Conservation (phyloP, 2,113 vertebrate genomes). For the Opisthocomus hoazin region DNA sequence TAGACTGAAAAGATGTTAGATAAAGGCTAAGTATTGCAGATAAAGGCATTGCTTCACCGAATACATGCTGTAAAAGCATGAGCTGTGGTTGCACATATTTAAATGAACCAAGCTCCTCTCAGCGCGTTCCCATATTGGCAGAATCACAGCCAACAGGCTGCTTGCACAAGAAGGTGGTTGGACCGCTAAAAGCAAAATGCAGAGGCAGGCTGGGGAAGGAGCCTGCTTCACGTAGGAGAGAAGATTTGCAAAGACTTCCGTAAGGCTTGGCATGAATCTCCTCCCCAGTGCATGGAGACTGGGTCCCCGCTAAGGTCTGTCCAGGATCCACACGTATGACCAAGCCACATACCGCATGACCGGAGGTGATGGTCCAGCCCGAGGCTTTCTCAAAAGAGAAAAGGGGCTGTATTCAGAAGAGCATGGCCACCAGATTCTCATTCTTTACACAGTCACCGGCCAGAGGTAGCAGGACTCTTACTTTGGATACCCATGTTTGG, state of each 20-base stretch:
- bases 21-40: constrained; percentile 44
- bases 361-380: neutral
- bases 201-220: neutral
- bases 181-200: neutral
- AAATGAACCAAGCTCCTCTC: neutral
- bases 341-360: neutral
- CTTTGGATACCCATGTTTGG: neutral
- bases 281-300: fast-evolving
- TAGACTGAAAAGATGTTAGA: constrained; percentile 61
- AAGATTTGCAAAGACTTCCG: neutral
- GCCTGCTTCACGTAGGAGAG: neutral
- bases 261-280: neutral
- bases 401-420: neutral
- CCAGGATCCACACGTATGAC: fast-evolving
- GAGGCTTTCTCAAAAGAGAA: neutral
- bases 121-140: neutral
- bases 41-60: constrained; percentile 56
- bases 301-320: neutral
- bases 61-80: constrained; percentile 44
- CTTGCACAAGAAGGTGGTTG: constrained; percentile 24
- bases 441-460: neutral
- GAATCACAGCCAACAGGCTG: neutral
- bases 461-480: neutral
- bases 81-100: constrained; percentile 40
- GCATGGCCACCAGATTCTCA: neutral